A percentile compares a stretch with the other conserved stretches of the same genome.
Conservation (phyloP, 2,113 vertebrate species). For the Dipodomys ordii region DNA sequence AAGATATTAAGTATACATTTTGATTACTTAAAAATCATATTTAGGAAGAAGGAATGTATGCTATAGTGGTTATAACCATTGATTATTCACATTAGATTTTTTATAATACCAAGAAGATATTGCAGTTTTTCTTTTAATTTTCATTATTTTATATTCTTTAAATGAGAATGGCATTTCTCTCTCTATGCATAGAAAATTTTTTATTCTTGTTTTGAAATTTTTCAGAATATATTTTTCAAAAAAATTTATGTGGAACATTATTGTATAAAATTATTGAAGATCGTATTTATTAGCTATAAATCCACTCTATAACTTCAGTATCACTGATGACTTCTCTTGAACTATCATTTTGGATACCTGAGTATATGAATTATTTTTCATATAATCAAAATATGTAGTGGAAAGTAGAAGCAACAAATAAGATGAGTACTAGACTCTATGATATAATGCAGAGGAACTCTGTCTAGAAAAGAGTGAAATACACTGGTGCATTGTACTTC, state of each 20-base stretch:
- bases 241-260: not conserved
- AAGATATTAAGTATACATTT: too few species aligned
- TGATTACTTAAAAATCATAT: not conserved
- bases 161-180: not conserved
- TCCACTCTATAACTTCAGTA: not conserved
- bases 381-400: not conserved
- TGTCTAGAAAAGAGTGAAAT: not conserved
- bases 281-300: not conserved
- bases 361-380: not conserved
- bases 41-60: not conserved
- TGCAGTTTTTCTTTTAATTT: not conserved
- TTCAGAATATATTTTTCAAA: not conserved
- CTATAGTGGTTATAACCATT: not conserved
- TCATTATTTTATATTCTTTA: slow-evolving; percentile 21
- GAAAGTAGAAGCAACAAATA: not conserved
- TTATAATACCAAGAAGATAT: not conserved
- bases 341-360: not conserved
- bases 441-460: not conserved
- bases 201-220: not conserved
- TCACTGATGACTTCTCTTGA: not conserved
- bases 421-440: not conserved
- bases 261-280: not conserved
- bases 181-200: not conserved
- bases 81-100: not conserved
- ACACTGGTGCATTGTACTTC: not conserved